Base-by-base conservation (phyloP, 2,888 invertebrate genomes). In the Nephrocerus scutellatus region DNA sequence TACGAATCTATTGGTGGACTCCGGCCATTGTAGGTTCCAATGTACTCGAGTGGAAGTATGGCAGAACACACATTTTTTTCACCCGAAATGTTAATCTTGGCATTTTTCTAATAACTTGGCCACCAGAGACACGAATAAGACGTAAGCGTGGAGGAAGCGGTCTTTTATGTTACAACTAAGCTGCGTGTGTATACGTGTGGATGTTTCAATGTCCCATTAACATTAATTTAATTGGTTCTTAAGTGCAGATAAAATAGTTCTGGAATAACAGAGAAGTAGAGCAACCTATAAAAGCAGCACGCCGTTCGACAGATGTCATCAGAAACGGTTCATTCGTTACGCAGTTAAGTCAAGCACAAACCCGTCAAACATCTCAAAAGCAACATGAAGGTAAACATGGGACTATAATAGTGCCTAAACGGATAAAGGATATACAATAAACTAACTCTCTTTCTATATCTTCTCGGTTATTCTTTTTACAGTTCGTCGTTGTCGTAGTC, bases 301-400 rank as follows among this genome's bases (percentile, higher is more conserved):
- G 15, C 24, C 15, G 14, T 30, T 20, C 22, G 41, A 44, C 49
- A 53, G 46, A 49, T 51, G 49, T 47, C 59, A 62, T 57, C 62
- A 65, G 65, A 62, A 55, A 54, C 57, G 54, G 55, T 60, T 56
- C 51, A 55, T 59, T 48, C 57, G 56, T 63, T 52, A 51, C 49
- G 45, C 41, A 40, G 54, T 51, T 22, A 42, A 55, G 53, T 52
- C 55, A 54, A 42, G 53, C 38, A 33, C 37, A 50, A 55, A 46
- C 41, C 25, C 25, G 33, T 21, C n/a, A 38, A 42, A 20, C 29
- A 25, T 31, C 41, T 35, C n/a, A 45, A 19, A 48, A 50, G 49
- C 55, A 64, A 62, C 58, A 66, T 66, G 65, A 66, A 66, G 64
- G 65, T 66, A 53, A 55, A 49, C 31, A 36, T 21, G 40, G 19